phyloP scores from a whole-genome alignment of 1,140 invertebrate genomes.

The Cotesia glomerata region DNA sequence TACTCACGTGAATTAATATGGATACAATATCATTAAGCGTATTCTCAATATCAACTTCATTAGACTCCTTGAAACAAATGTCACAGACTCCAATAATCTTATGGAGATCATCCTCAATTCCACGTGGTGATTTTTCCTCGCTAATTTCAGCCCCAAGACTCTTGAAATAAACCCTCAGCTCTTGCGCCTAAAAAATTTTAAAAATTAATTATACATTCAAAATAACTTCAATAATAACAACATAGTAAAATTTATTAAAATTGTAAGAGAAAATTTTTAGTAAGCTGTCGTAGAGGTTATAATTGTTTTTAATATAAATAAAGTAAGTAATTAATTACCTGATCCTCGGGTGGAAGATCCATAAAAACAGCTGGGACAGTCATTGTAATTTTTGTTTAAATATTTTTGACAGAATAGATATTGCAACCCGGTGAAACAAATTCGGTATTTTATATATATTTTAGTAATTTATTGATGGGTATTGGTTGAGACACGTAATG shows the following conservation, averaged over 20 bases:
- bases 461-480: too few relatives aligned
- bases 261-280: too few relatives aligned
- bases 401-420: too few relatives aligned
- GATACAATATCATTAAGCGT: conserved; percentile 92
- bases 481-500: too few relatives aligned
- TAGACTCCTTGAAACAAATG: conserved; percentile 86
- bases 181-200: conserved; percentile 69
- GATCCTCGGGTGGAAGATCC: conserved; percentile 79
- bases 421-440: too few relatives aligned
- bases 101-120: conserved; percentile 90
- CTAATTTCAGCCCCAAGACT: conserved; percentile 90
- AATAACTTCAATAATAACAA: too few relatives aligned
- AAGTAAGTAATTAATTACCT: conserved; percentile 64
- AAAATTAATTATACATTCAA: not conserved
- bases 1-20: conserved; percentile 84
- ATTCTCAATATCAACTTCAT: conserved; percentile 80
- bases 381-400: conserved; percentile 60
- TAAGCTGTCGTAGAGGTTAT: not conserved
- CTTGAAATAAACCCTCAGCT: conserved; percentile 88
- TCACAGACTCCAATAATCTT: conserved; percentile 95
- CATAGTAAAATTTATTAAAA: too few relatives aligned
- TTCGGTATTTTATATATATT: too few relatives aligned
- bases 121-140: conserved; percentile 86
- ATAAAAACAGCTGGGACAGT: conserved; percentile 81
- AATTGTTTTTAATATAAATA: conserved; percentile 3